Base-by-base conservation (phyloP, 2,797 vertebrate species). In the Gephyroberyx darwinii region DNA sequence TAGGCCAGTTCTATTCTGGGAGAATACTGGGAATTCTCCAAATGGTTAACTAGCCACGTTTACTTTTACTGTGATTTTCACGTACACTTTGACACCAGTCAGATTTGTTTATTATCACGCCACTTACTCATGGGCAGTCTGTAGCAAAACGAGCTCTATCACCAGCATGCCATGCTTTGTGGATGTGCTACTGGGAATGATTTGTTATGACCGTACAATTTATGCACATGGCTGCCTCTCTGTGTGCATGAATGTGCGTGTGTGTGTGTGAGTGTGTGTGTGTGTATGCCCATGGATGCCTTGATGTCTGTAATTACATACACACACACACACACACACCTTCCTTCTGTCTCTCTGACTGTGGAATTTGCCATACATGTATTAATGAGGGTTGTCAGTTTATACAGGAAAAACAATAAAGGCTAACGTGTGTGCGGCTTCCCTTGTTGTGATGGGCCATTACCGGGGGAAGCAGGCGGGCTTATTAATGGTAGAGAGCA, bases 381-480 rank as follows among this genome's bases (percentile, higher is more conserved):
- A 45, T 14, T 66, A 77, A 80, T 45, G 22, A 75, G 59, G 45
- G 17, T 56, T 78, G 59, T 77, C 17, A 17, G 45, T 5, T 16
- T 41, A 41, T 41, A 41, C 10, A 9, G 48, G 54, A n/a, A 59
- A 77, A 75, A 57, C 22, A 82, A 76, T 39, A 47, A 72, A 66
- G 26, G 17, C 54, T 33, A 22, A 9, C 1, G 14, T 10, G 30
- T 17, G 14, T 47, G 8, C 35, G 30, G 54, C 33, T 77, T 57
- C 71, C 52, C 70, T 78, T 80, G 78, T 77, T 62, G 62, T 78
- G 76, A 81, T 73, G 77, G 64, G 62, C 35, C 47, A 54, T 75
- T 71, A 68, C 66, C 51, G 71, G 75, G 74, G 80, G 83, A 76
- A 81, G 68, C 67, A 85, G 70, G 83, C 64, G 37, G 51, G 63